phyloP scores from a whole-genome alignment of 1,140 invertebrate genomes.

The Drosophila arawakana region DNA sequence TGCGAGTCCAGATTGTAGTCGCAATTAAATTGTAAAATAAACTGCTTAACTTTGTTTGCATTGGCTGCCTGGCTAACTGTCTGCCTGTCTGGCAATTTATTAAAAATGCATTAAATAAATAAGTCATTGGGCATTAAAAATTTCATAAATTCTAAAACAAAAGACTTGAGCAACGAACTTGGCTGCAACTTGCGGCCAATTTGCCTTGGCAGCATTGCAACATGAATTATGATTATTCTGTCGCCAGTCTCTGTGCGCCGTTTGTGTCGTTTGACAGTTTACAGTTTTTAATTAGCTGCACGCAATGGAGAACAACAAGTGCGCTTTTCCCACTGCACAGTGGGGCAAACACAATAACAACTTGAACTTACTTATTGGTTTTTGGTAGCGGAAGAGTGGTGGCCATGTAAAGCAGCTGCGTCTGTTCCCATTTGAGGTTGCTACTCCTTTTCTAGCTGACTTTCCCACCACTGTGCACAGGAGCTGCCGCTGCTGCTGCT shows the following conservation, averaged over 20 bases:
- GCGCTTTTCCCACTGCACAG: slow-evolving; percentile 28
- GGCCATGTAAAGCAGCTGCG: neutral
- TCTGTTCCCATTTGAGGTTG: neutral
- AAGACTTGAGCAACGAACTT: slow-evolving; percentile 70
- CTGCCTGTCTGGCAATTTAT: slow-evolving; percentile 67
- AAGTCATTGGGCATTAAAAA: slow-evolving; percentile 65
- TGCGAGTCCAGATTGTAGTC: slow-evolving; percentile 16
- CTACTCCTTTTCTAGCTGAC: neutral
- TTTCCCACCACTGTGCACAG: slow-evolving; percentile 31
- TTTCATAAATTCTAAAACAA: slow-evolving; percentile 70
- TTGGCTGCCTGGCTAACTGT: neutral
- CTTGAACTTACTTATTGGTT: too few relatives aligned
- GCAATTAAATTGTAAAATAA: slow-evolving; percentile 76
- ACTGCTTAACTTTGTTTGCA: slow-evolving; percentile 28
- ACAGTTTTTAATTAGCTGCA: slow-evolving; percentile 62
- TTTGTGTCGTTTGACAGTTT: slow-evolving; percentile 47
- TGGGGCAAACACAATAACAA: neutral
- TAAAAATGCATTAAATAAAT: slow-evolving; percentile 78
- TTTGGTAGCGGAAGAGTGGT: neutral
- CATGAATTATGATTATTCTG: slow-evolving; percentile 52
- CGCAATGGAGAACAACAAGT: slow-evolving; percentile 46
- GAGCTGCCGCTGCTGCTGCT: slow-evolving; percentile 35
- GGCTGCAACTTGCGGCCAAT: slow-evolving; percentile 45
- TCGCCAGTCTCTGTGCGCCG: neutral
- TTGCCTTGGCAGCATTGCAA: slow-evolving; percentile 42